Evolutionary conservation across 1,140 invertebrate species (phyloP).

Genomic region (Brachionus manjavacas): DNA sequence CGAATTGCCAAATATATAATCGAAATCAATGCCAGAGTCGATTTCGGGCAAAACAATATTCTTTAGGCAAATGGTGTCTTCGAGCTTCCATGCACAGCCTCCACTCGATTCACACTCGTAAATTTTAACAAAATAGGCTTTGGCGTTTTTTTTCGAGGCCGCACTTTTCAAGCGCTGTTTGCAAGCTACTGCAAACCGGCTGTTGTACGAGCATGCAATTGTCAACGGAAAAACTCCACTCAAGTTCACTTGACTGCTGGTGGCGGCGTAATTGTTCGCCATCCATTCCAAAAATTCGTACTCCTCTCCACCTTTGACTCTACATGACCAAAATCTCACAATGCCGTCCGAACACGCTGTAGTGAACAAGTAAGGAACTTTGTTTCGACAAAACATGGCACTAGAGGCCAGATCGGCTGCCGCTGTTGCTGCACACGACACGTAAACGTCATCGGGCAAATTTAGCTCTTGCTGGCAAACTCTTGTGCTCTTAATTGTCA

Average conservation of each 20-base stretch:
- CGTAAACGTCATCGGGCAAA: conserved; percentile 79
- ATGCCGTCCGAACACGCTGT: conserved; percentile 66
- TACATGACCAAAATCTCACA: conserved; percentile 74
- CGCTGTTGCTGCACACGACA: conserved; percentile 82
- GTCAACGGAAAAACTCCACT: conserved; percentile 66
- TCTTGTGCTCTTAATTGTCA: conserved; percentile 50
- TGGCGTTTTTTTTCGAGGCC: conserved; percentile 47
- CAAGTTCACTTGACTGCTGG: conserved; percentile 1
- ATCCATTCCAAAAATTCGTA: conserved; percentile 44
- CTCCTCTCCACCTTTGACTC: conserved; percentile 56
- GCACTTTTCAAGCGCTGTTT: conserved; percentile 53
- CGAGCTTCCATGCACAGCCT: conserved; percentile 92
- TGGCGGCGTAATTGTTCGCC: not conserved
- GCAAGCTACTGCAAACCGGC: conserved; percentile 90
- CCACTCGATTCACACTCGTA: conserved; percentile 97
- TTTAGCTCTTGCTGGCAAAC: conserved; percentile 77
- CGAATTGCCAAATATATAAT: conserved; percentile 25
- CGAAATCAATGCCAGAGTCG: not conserved
- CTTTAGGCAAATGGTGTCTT: conserved; percentile 68
- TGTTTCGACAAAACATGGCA: conserved; percentile 93
- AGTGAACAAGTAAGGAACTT: conserved; percentile 88
- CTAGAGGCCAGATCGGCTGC: conserved; percentile 95
- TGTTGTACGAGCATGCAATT: conserved; percentile 92
- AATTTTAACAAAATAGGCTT: conserved; percentile 84
- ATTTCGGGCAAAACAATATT: conserved; percentile 43